Evolutionary conservation across 2,888 invertebrate genomes (phyloP).

Genomic region (Nipponacmea schrenckii): DNA sequence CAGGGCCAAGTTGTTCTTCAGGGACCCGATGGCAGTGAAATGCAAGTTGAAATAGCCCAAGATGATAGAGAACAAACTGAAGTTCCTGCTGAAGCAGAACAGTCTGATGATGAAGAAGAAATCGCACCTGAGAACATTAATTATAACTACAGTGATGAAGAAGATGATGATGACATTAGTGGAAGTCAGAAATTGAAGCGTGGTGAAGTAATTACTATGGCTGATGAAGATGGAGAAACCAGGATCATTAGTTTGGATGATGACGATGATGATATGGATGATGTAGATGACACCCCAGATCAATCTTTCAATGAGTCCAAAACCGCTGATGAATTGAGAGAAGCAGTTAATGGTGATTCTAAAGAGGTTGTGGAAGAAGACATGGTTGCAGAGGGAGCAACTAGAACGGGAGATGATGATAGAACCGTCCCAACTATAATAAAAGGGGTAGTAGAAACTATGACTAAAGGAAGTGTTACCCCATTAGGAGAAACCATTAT

Average conservation of each 20-base stretch:
- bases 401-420: slow-evolving; percentile 3
- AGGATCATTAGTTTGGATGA: slow-evolving; percentile 32
- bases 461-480: slow-evolving; percentile 17
- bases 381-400: neutral
- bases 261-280: slow-evolving; percentile 27
- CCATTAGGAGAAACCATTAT: slow-evolving; percentile 21
- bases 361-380: slow-evolving; percentile 21
- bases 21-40: neutral
- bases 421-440: neutral
- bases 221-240: slow-evolving; percentile 27
- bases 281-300: slow-evolving; percentile 15
- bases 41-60: neutral
- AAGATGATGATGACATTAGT: neutral
- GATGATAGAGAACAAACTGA: slow-evolving; percentile 6
- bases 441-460: slow-evolving; percentile 14
- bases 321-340: slow-evolving; percentile 33
- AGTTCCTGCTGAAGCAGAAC: neutral
- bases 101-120: neutral
- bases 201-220: slow-evolving; percentile 11
- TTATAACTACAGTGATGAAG: slow-evolving; percentile 6
- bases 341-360: slow-evolving; percentile 18
- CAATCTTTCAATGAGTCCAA: slow-evolving; percentile 4
- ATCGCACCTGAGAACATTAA: neutral
- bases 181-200: slow-evolving; percentile 2
- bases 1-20: neutral